Percentiles rank a stretch among this genome's conserved stretches.
These are phyloP conservation scores for Gymnopithys bicolor DNA, from an alignment of 2,797 vertebrate genomes.

Conservation along the genomic window DNA sequence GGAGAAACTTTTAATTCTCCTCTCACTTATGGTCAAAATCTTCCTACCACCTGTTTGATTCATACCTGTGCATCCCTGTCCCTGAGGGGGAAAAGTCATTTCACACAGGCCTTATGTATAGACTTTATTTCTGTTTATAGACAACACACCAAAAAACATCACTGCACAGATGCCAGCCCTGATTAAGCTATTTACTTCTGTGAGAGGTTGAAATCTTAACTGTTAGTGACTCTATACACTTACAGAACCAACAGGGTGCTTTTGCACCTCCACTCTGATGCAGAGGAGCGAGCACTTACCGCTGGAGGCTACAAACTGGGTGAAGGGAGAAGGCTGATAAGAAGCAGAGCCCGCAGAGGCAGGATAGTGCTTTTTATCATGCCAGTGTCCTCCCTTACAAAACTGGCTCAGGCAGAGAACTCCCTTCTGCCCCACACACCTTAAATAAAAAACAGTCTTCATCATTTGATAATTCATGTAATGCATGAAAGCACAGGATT, in stretches of 20 bases:
- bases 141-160: not conserved
- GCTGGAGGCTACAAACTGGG: not conserved
- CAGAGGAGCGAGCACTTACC: not conserved
- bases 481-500: not conserved
- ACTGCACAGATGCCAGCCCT: not conserved
- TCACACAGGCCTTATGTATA: not conserved
- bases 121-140: not conserved
- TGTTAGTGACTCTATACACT: not conserved
- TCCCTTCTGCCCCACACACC: no score
- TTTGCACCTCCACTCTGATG: not conserved
- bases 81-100: fast-evolving
- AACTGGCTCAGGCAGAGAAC: not conserved
- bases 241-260: not conserved
- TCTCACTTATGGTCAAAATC: not conserved
- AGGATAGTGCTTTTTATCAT: not conserved
- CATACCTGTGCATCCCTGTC: not conserved
- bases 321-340: not conserved
- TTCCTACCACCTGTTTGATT: not conserved
- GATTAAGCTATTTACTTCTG: not conserved
- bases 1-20: not conserved
- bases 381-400: not conserved
- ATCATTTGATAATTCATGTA: not conserved
- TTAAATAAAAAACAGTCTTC: not conserved
- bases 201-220: not conserved
- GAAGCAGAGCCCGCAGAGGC: not conserved